Base-by-base conservation (phyloP, 2,113 vertebrate genomes). In the Cettia cetti region DNA sequence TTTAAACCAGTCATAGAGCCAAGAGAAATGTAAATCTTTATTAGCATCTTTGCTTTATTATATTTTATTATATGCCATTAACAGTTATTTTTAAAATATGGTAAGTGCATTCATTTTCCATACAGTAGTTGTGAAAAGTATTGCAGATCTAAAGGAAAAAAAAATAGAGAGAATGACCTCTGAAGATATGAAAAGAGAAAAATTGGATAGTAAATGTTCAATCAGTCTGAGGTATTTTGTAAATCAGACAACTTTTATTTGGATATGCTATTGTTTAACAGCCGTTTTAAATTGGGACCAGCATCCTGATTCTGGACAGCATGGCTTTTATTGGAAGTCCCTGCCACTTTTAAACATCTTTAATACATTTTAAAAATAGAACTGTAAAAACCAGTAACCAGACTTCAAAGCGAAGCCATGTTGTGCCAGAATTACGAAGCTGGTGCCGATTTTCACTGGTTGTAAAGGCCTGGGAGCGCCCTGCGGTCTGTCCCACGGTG, bases 291-390 rank as follows among this genome's bases (percentile, higher is more conserved):
- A 98, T 98, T 98, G 98, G 97, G 97, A 98, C 97, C 98, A 98
- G 97, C 97, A 97, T 98, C 98, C 98, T 98, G 97, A 97, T 98
- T 98, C 97, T 97, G 97, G 97, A 98, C 97, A 97, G 86, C 88
- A 94, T 13, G 5, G 93, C 61, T 98, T 98, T 98, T 98, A 98
- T 98, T 97, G 97, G 98, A 97, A 98, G 95, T 96, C 97, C 96
- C 98, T 98, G 98, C 98, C 97, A 98, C 97, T 60, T 98, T 98
- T 97, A 98, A 98, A 98, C 97, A 97, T 98, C 97, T 98, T 98
- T 98, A 98, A 98, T 98, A 98, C 97, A 97, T 98, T 98, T 98
- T 98, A 97, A 98, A 98, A 98, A 98, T 98, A 98, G 97, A 98
- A 98, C 97, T 97, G 98, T 98, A 98, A 98, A 98, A 98, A 82